Base-by-base conservation (phyloP, 1,140 invertebrate species). In the Daktulosphaira vitifoliae region DNA sequence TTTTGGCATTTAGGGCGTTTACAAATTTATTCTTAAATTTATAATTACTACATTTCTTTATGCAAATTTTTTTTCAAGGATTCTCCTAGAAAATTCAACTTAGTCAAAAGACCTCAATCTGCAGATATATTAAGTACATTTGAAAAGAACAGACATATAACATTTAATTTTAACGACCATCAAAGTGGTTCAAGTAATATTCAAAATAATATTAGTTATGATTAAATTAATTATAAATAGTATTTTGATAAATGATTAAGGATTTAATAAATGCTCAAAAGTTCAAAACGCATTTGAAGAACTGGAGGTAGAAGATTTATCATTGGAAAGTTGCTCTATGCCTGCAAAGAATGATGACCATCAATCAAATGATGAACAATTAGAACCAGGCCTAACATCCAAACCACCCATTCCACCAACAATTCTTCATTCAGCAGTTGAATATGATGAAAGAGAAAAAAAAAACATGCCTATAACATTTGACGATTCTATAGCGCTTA, bases 401-500 rank as follows among this genome's bases (percentile, higher is more conserved):
- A 71, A 71, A 53, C 70, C 71, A 13, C 70, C 70, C 1, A 52
- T 71, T 29, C 70, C 71, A 15, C 71, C 69, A 1, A 33, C 29
- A 33, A 33, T 11, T 11, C 5, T 5, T 33, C 5, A 33, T 33
- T 33, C 29, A 6, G 5, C 29, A 6, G 5, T 6, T 6, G 29
- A 33, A 33, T 33, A 33, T 33, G 5, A 33, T 5, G 56, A 16
- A 2, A 22, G 26, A 3, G 18, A n/a, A 16, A 5, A 11, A 0
- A 18, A 15, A 16, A 18, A 18, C 3, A 2, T 11, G 5, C 11
- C 38, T 1, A 26, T 68, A 37, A 67, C 66, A 1, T 62, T 68
- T 15, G 71, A 72, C 46, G 71, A 72, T 18, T 70, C 71, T 23
- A 68, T 72, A 11, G 69, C 68, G 15, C 65, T 72, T 16, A 72